phyloP scores from a whole-genome alignment of 2,113 vertebrate species.

The Nanorana parkeri region DNA sequence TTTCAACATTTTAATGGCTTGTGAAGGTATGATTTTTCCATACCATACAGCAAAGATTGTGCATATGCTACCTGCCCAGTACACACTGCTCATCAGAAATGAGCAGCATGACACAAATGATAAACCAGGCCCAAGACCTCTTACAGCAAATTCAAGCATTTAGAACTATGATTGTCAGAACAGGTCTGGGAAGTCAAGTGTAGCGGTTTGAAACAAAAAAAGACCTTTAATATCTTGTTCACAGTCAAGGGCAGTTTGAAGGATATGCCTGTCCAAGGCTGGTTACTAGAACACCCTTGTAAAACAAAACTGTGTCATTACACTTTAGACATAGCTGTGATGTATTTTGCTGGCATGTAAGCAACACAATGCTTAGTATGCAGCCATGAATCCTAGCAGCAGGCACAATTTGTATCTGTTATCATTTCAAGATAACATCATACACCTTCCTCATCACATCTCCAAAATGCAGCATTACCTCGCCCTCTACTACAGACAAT shows the following conservation, averaged over 20 bases:
- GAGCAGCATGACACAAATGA: constrained; percentile 7
- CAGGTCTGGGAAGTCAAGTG: background rate
- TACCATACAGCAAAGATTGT: background rate
- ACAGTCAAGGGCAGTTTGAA: background rate
- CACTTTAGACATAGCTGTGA: no score
- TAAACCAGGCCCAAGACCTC: background rate
- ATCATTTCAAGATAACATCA: no score
- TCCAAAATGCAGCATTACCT: no score
- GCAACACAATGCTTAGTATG: no score
- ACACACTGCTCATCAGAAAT: background rate
- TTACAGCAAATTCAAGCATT: background rate
- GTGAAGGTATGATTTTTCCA: background rate
- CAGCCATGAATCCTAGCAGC: no score
- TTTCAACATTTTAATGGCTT: background rate
- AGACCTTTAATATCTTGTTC: background rate
- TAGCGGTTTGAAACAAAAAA: background rate
- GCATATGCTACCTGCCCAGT: background rate
- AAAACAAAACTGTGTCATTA: no score
- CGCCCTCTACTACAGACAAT: no score
- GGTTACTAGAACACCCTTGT: no score
- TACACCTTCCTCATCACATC: no score
- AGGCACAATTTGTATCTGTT: no score
- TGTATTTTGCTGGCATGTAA: no score
- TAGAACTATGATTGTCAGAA: background rate
- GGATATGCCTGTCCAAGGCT: background rate